Conservation (phyloP, 2,113 vertebrate species). For the Eclectus roratus region DNA sequence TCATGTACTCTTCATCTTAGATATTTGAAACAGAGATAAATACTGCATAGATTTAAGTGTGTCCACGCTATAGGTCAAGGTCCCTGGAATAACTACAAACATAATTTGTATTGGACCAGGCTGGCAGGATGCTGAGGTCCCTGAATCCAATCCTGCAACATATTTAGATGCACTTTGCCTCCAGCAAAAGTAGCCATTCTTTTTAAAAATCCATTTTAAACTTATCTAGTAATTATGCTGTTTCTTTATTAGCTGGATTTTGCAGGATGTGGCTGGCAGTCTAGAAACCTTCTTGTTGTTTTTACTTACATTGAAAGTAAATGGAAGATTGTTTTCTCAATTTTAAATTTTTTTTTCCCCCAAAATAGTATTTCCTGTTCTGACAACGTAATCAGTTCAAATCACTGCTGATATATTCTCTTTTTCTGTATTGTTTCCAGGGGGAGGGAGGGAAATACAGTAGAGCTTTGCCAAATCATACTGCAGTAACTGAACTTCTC, state of each 20-base stretch:
- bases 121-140: neutral
- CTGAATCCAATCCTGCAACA: neutral
- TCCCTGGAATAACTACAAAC: neutral
- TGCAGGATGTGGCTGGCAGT: neutral
- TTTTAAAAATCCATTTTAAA: constrained; percentile 36
- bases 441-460: neutral
- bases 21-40: neutral
- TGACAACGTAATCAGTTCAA: neutral
- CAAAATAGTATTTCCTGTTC: constrained; percentile 13
- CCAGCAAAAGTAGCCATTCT: neutral
- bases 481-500: constrained; percentile 6
- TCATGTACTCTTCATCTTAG: neutral
- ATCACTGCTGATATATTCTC: neutral
- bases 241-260: constrained; percentile 17
- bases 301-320: neutral
- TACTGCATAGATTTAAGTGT: neutral
- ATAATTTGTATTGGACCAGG: neutral
- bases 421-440: neutral
- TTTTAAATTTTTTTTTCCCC: neutral
- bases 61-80: neutral
- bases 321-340: neutral
- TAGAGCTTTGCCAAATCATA: neutral
- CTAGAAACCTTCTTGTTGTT: neutral
- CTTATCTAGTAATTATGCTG: neutral
- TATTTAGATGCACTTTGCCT: neutral